These are phyloP conservation scores for Notiomystis cincta DNA, from an alignment of 2,113 vertebrate species.

Conservation along the genomic window DNA sequence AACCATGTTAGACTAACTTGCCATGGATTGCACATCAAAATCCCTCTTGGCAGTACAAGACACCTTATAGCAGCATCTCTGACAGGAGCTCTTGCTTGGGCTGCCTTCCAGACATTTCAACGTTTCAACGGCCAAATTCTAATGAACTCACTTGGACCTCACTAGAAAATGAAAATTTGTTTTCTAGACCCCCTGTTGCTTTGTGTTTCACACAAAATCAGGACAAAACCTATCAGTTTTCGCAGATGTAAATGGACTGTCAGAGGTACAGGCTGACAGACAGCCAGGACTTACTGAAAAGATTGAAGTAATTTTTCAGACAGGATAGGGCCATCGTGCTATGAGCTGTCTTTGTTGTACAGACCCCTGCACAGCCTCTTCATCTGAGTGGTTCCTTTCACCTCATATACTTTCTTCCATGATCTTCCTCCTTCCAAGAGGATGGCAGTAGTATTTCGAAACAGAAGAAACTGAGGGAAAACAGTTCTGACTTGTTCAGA, in stretches of 20 bases:
- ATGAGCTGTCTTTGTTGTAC: background rate
- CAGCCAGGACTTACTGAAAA: background rate
- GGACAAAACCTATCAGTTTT: background rate
- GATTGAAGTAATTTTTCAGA: background rate
- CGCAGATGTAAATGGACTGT: background rate
- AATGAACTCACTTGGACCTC: background rate
- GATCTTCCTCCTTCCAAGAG: background rate
- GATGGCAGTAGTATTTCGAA: rapidly evolving
- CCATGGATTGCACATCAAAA: background rate
- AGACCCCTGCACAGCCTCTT: background rate
- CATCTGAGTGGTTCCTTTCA: background rate
- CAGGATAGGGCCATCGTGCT: background rate
- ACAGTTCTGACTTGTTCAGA: background rate
- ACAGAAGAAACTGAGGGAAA: background rate
- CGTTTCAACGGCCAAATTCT: background rate
- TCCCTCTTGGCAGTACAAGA: background rate
- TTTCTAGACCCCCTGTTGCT: background rate
- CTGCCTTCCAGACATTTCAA: background rate
- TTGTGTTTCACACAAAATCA: background rate
- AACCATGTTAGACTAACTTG: background rate
- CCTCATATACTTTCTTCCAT: background rate
- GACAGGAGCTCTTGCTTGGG: background rate
- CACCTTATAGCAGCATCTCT: background rate
- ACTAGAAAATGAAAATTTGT: background rate
- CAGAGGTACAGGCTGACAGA: background rate